Conservation (phyloP, 2,888 invertebrate genomes). For the Melolontha melolontha region DNA sequence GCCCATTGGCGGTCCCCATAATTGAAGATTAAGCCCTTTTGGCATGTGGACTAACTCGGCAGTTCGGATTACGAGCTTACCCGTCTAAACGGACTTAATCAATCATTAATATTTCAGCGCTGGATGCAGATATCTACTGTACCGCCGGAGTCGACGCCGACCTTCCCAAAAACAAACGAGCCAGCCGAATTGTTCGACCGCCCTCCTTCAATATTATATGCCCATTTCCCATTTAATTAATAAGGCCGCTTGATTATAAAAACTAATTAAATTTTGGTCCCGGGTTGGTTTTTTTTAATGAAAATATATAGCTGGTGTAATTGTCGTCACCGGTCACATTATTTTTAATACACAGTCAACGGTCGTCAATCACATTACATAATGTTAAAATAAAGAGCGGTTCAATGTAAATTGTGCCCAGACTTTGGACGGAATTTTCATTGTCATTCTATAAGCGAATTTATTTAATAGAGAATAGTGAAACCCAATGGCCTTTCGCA, state of each 20-base stretch:
- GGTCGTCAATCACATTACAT: constrained; percentile 33
- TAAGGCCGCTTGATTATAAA: constrained; percentile 40
- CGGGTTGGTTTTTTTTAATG: constrained; percentile 34
- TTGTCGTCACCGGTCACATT: constrained; percentile 32
- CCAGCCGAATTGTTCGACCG: no score
- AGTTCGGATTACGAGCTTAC: constrained; percentile 52
- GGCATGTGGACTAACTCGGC: constrained; percentile 54
- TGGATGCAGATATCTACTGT: constrained; percentile 15
- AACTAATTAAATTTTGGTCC: constrained; percentile 38
- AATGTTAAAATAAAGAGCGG: constrained; percentile 14
- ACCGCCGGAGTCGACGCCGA: no score
- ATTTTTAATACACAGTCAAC: constrained; percentile 25
- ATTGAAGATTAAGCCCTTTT: constrained; percentile 56
- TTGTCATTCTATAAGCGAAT: no score
- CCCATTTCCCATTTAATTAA: constrained; percentile 33
- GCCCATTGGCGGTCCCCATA: constrained; percentile 51
- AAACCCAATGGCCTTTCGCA: no score
- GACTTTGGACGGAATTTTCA: no score
- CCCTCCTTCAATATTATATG: constrained; percentile 2
- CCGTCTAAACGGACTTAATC: constrained; percentile 52
- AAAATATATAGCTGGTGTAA: constrained; percentile 34
- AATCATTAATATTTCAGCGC: constrained; percentile 53
- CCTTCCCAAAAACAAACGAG: no score
- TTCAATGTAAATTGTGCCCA: neutral
- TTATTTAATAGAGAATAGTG: no score